These are phyloP conservation scores for Epinephelus lanceolatus DNA, from an alignment of 2,113 vertebrate genomes.

Conservation along the genomic window DNA sequence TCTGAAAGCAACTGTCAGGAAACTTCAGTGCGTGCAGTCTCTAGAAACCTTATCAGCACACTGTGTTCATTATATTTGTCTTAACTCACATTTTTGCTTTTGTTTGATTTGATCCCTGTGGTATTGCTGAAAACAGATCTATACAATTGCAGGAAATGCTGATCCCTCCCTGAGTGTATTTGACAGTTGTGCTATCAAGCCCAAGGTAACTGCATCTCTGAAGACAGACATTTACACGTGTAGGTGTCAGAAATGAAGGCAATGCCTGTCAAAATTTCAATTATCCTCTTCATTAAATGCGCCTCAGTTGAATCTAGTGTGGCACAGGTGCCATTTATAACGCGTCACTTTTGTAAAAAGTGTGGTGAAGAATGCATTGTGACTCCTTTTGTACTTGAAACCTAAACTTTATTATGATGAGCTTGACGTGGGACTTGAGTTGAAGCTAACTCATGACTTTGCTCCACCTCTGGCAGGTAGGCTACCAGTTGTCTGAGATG, in stretches of 20 bases:
- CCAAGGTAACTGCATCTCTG: conserved; percentile 16
- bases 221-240: conserved; percentile 6
- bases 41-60: conserved; percentile 15
- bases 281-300: conserved; percentile 28
- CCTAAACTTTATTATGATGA: neutral
- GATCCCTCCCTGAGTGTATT: conserved; percentile 11
- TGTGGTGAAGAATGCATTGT: conserved; percentile 15
- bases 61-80: conserved; percentile 25
- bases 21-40: neutral
- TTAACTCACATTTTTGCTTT: neutral
- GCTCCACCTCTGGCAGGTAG: conserved; percentile 29
- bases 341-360: neutral
- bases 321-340: conserved; percentile 16
- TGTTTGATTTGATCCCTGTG: conserved; percentile 11
- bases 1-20: conserved; percentile 32
- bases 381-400: neutral
- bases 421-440: conserved; percentile 6
- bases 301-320: neutral
- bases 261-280: conserved; percentile 11
- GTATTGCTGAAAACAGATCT: conserved; percentile 18
- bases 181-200: conserved; percentile 30
- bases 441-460: conserved; percentile 47
- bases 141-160: conserved; percentile 1
- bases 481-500: conserved; percentile 34
- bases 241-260: conserved; percentile 5